Percentiles rank a stretch among this genome's conserved stretches.
phyloP scores from a whole-genome alignment of 2,888 invertebrate species.

The Hemicrepidius hirtus region DNA sequence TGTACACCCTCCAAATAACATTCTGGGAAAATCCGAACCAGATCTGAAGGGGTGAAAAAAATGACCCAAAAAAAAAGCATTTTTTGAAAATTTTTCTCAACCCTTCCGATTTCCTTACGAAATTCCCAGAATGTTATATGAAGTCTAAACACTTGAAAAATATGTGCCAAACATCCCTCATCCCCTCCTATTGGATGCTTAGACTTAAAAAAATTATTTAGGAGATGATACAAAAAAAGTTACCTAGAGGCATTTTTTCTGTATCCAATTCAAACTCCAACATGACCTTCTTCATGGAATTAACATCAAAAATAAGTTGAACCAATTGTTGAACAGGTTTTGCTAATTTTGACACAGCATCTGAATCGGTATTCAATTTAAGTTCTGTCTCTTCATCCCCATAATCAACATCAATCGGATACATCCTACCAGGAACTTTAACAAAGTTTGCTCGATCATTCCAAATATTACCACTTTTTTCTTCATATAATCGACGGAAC shows the following conservation, averaged over 20 bases:
- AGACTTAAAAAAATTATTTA: too few relatives aligned
- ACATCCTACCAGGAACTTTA: slow-evolving; percentile 83
- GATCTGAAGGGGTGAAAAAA: too few relatives aligned
- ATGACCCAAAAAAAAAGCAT: too few relatives aligned
- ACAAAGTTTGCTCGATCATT: slow-evolving; percentile 77
- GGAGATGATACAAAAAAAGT: too few relatives aligned
- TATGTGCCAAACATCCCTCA: too few relatives aligned
- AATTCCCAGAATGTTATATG: too few relatives aligned
- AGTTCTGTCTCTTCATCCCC: slow-evolving; percentile 72
- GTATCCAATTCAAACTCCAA: slow-evolving; percentile 96
- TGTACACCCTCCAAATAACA: too few relatives aligned
- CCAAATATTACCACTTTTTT: slow-evolving; percentile 92
- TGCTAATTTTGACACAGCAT: slow-evolving; percentile 79
- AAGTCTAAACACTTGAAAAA: too few relatives aligned
- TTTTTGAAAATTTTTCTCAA: too few relatives aligned
- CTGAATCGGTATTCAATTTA: slow-evolving; percentile 69
- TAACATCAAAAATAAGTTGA: slow-evolving; percentile 91
- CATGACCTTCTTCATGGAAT: slow-evolving; percentile 93
- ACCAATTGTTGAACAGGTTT: slow-evolving; percentile 88
- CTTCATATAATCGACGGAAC: slow-evolving; percentile 77
- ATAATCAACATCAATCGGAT: slow-evolving; percentile 94
- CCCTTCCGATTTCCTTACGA: too few relatives aligned
- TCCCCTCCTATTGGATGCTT: too few relatives aligned
- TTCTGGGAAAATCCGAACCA: too few relatives aligned
- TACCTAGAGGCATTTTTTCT: slow-evolving; percentile 96